Base-by-base conservation (phyloP, 2,797 vertebrate genomes). In the Pogonophryne albipinna region DNA sequence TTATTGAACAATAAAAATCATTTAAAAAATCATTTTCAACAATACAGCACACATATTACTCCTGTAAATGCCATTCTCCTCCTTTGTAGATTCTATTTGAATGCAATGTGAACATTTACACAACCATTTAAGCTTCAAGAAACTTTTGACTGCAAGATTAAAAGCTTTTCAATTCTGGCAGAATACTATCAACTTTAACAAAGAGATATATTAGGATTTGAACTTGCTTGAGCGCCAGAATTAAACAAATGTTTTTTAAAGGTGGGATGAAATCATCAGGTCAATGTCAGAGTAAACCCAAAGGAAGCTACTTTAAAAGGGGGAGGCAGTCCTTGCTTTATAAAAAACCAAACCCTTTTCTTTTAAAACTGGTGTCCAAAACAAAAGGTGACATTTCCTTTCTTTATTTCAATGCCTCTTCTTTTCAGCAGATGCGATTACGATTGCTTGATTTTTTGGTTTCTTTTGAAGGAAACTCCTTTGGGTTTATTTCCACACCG, bases 401-500 rank as follows among this genome's bases (percentile, higher is more conserved):
- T 45, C 19, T 78, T 80, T 50, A 31, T 66, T 78, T 65, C 57
- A 68, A 2, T 47, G 34, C 17, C 63, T 65, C 65, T 50, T 70
- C 55, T 78, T 65, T 68, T 62, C 23, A 83, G 63, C 79, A 83
- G 71, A 81, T 87, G 77, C 62, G 76, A 79, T 53, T 38, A 79
- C 74, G 84, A 61, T 76, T 0, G 6, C 50, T 74, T 79, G 17
- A 55, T 73, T 76, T 71, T 51, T 61, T 52, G 10, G 0, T 56
- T 64, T 66, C 45, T 46, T 71, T 76, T 73, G 41, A 83, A 61
- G 46, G 62, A 78, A 81, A 72, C 70, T 90, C 78, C 74, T 87
- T 73, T 83, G 83, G 83, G 79, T 88, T 91, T 77, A 71, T 88
- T 88, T 91, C 74, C 78, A 76, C 65, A 71, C 52, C 76, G 63